Percentiles rank a stretch among this genome's conserved stretches.
Evolutionary conservation across 1,140 invertebrate species (phyloP).

Genomic region (Papilio glaucus): DNA sequence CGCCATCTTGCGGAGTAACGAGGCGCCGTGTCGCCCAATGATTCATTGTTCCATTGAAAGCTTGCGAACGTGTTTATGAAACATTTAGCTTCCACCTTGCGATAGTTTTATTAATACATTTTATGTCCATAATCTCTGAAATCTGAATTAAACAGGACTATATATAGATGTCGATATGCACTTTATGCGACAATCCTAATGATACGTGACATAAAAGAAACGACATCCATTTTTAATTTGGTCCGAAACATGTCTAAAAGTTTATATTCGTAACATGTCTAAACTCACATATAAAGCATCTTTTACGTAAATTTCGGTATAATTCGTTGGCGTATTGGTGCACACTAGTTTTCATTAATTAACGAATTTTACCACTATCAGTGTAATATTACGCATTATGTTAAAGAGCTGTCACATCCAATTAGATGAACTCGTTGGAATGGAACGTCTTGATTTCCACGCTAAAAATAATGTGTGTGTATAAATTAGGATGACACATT

Average conservation of each 20-base stretch:
- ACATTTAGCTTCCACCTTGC: conserved; percentile 35
- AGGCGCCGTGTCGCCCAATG: conserved; percentile 23
- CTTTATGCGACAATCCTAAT: too few relatives aligned
- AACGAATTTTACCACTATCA: neutral
- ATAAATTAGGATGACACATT: neutral
- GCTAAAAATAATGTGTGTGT: neutral
- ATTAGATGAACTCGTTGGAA: neutral
- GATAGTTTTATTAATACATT: conserved; percentile 36
- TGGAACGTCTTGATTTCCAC: neutral
- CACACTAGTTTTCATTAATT: neutral
- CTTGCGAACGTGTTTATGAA: conserved; percentile 38
- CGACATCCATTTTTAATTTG: too few relatives aligned
- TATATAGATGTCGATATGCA: too few relatives aligned
- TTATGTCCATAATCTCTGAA: conserved; percentile 13
- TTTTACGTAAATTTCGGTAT: too few relatives aligned
- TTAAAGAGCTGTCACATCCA: neutral
- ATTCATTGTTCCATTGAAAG: conserved; percentile 32
- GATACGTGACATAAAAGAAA: too few relatives aligned
- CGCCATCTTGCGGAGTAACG: conserved; percentile 50
- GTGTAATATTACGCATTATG: neutral
- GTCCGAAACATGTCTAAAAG: too few relatives aligned
- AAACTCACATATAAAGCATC: too few relatives aligned
- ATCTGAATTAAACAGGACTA: too few relatives aligned
- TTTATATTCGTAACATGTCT: too few relatives aligned
- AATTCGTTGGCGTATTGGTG: neutral